A percentile compares a stretch with the other conserved stretches of the same genome.
phyloP scores from a whole-genome alignment of 2,797 vertebrate genomes.

The Chiroxiphia lanceolata region DNA sequence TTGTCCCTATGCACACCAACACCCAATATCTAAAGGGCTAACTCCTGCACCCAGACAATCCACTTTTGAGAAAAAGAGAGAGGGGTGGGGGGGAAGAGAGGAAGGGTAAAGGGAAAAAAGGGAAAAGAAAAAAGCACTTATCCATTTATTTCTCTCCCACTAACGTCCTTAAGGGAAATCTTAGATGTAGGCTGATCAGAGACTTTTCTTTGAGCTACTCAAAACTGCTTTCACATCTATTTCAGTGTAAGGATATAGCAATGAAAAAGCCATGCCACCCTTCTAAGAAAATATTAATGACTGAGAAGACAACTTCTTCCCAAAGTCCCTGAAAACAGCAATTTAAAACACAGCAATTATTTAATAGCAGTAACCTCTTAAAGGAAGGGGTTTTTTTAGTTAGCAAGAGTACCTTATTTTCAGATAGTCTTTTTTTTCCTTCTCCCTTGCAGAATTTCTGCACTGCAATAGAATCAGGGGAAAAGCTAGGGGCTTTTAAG shows the following conservation, averaged over 20 bases:
- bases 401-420: conserved; percentile 66
- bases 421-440: neutral
- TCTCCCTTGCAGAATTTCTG: conserved; percentile 59
- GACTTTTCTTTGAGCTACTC: conserved; percentile 35
- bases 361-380: conserved; percentile 20
- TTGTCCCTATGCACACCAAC: neutral
- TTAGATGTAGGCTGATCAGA: conserved; percentile 45
- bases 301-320: conserved; percentile 9
- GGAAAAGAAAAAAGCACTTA: neutral
- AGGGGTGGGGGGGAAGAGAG: accelerated
- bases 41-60: neutral
- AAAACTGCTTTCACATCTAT: conserved; percentile 47
- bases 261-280: neutral
- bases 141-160: conserved; percentile 15
- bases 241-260: conserved; percentile 10
- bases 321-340: conserved; percentile 23
- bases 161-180: conserved; percentile 30
- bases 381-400: neutral
- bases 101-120: neutral
- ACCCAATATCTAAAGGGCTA: neutral
- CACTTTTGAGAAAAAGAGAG: neutral
- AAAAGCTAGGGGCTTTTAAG: conserved; percentile 64
- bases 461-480: conserved; percentile 4
- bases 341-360: conserved; percentile 37
- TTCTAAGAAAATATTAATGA: conserved; percentile 41